Conservation (phyloP, 2,113 vertebrate genomes). For the Aegypius monachus region DNA sequence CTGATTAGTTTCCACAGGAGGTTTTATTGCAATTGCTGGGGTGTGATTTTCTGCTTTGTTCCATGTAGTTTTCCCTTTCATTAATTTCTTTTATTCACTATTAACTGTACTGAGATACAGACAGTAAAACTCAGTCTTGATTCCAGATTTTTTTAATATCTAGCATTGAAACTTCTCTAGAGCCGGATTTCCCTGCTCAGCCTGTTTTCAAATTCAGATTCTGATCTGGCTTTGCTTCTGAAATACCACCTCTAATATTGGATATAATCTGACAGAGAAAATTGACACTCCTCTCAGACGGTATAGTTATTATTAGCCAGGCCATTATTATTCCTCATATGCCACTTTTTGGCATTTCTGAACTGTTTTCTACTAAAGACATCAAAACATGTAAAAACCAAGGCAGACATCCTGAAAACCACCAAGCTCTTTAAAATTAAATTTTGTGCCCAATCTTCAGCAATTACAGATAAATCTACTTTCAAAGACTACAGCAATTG, state of each 20-base stretch:
- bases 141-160: neutral
- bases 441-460: neutral
- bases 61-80: neutral
- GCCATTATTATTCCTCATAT: neutral
- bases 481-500: accelerated
- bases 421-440: neutral
- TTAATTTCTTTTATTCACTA: neutral
- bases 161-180: neutral
- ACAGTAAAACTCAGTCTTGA: neutral
- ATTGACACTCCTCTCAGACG: neutral
- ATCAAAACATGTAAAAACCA: neutral
- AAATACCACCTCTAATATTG: neutral
- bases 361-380: neutral
- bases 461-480: neutral
- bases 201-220: neutral
- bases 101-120: neutral
- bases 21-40: neutral
- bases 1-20: neutral
- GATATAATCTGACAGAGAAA: neutral
- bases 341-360: neutral
- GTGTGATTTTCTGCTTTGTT: neutral
- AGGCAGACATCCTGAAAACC: neutral
- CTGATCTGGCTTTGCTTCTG: neutral
- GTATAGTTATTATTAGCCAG: neutral
- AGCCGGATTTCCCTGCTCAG: neutral